A percentile compares a stretch with the other conserved stretches of the same genome.
phyloP scores from a whole-genome alignment of 92 coral and sea anemone species.

The Porites cylindrica region DNA sequence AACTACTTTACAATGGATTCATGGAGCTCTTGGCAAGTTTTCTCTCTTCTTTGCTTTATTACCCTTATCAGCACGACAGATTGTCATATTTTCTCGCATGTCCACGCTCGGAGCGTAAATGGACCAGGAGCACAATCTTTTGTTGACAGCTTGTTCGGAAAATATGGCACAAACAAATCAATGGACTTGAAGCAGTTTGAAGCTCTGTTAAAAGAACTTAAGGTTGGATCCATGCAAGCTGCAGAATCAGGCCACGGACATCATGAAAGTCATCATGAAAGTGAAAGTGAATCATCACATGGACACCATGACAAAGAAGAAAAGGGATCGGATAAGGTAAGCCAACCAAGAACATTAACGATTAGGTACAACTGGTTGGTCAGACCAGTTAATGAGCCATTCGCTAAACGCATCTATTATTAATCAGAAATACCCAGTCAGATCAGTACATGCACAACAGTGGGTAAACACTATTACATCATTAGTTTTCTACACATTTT shows the following conservation, averaged over 20 bases:
- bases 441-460: too few relatives aligned
- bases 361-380: too few relatives aligned
- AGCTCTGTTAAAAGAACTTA: conserved; percentile 57
- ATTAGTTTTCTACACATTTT: too few relatives aligned
- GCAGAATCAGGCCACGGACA: not conserved
- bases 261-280: too few relatives aligned
- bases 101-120: conserved; percentile 75
- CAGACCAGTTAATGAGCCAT: too few relatives aligned
- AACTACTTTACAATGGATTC: not conserved
- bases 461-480: too few relatives aligned
- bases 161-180: conserved; percentile 80
- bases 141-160: conserved; percentile 64
- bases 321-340: conserved; percentile 32
- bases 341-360: not conserved
- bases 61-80: conserved; percentile 1
- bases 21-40: not conserved
- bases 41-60: not conserved
- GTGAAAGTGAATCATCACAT: not conserved
- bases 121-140: conserved; percentile 55
- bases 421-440: too few relatives aligned
- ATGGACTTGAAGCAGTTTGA: conserved; percentile 62
- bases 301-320: conserved; percentile 11
- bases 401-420: too few relatives aligned
- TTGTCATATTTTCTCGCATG: conserved; percentile 60
- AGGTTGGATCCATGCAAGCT: conserved; percentile 59